Conservation (phyloP, 2,797 vertebrate genomes). For the Scleropages formosus region DNA sequence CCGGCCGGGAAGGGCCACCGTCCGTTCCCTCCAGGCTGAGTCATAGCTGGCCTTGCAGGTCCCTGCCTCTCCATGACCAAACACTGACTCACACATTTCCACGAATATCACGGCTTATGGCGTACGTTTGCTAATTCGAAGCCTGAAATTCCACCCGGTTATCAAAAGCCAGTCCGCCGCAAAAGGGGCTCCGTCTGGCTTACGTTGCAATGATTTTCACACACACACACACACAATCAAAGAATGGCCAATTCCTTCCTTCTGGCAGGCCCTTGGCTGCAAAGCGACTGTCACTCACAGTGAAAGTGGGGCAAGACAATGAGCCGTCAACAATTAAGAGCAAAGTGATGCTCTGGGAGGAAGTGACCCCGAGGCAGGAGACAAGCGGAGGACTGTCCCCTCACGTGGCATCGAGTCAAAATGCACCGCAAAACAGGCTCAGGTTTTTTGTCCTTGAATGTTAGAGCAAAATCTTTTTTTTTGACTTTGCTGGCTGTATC, state of each 20-base stretch:
- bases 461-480: constrained; percentile 29
- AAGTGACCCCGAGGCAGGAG: constrained; percentile 49
- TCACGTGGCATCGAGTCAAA: constrained; percentile 50
- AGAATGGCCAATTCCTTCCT: constrained; percentile 28
- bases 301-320: constrained; percentile 14
- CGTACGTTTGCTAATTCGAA: constrained; percentile 24
- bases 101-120: not conserved
- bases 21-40: not conserved
- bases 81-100: constrained; percentile 19
- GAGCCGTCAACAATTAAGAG: constrained; percentile 13
- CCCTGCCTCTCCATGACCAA: constrained; percentile 2
- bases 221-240: constrained; percentile 29
- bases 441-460: constrained; percentile 53
- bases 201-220: constrained; percentile 21
- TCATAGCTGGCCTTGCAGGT: not conserved
- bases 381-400: constrained; percentile 53
- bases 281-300: constrained; percentile 16
- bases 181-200: constrained; percentile 30
- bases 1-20: not conserved
- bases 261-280: constrained; percentile 28
- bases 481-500: constrained; percentile 52
- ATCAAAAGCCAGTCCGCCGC: constrained; percentile 49
- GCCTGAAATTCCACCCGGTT: constrained; percentile 42
- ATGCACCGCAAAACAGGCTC: constrained; percentile 62
- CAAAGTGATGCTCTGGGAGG: constrained; percentile 46